Base-by-base conservation (phyloP, 2,113 vertebrate genomes). In the Tachuris rubrigastra region DNA sequence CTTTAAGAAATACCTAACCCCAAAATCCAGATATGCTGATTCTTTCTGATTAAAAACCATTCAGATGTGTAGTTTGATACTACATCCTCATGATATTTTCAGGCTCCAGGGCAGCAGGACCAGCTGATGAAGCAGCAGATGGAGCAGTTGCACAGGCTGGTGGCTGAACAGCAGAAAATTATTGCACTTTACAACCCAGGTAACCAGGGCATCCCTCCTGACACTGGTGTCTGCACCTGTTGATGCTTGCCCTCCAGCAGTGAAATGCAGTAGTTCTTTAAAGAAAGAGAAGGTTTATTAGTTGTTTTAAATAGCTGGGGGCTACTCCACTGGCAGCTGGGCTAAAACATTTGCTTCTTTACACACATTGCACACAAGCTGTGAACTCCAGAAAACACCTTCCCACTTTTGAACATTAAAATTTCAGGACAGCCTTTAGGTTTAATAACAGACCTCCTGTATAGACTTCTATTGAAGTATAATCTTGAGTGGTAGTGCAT, bases 101-200 rank as follows among this genome's bases (percentile, higher is more conserved):
- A 97, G 97, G 65, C 39, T 50, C 33, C 52, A 39, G 53, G 30
- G 21, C 63, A 93, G 37, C 83, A 96, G 35, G 87, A 95, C 33
- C 95, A 94, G 68, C 25, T 90, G 37, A 73, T 97, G 80, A 95
- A 88, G 79, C 88, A 96, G 72, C 96, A 97, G 31, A 62, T 98
- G 75, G 95, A 97, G 62, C 95, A 97, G 42, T 81, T 98, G 63
- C 97, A 97, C 89, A 96, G 85, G 68, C 91, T 98, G 53, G 97
- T 97, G 82, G 79, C 89, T 72, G 97, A 98, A 46, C 97, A 98
- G 58, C 97, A 97, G 82, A 96, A 96, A 89, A 87, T 98, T 60
- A 96, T 98, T 0, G 35, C 94, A 4, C 81, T 98, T 37, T 93
- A 97, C 53, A 96, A 91, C 22, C 53, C 96, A 97, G 98, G 97